phyloP scores from a whole-genome alignment of 2,888 invertebrate species.

The Chloromyia formosa region DNA sequence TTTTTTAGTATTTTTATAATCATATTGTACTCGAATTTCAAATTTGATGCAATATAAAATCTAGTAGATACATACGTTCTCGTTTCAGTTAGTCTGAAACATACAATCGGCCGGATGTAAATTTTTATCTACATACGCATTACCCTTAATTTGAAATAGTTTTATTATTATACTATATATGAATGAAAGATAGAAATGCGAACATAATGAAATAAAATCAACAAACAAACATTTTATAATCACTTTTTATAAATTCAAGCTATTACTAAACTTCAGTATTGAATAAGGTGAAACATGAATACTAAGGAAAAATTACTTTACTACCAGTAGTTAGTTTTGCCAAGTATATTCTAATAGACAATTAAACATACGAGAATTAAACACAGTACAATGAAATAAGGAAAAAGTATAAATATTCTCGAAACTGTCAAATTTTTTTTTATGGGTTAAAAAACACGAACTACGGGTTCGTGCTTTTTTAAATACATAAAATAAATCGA shows the following conservation, averaged over 20 bases:
- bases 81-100: not conserved
- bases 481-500: too few species aligned
- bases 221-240: not conserved
- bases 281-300: not conserved
- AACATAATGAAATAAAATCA: not conserved
- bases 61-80: not conserved
- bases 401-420: not conserved
- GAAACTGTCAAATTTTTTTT: not conserved
- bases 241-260: slow-evolving; percentile 2
- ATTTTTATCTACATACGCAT: not conserved
- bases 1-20: slow-evolving; percentile 10
- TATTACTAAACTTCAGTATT: slow-evolving; percentile 2
- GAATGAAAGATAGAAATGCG: not conserved
- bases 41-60: slow-evolving; percentile 3
- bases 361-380: not conserved
- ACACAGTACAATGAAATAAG: slow-evolving; percentile 2
- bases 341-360: not conserved
- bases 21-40: slow-evolving; percentile 2
- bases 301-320: not conserved
- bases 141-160: not conserved
- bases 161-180: not conserved
- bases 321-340: not conserved
- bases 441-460: not conserved
- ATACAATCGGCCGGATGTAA: not conserved
- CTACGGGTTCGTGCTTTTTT: not conserved